Base-by-base conservation (phyloP, 2,113 vertebrate species). In the Gasterosteus nipponicus region DNA sequence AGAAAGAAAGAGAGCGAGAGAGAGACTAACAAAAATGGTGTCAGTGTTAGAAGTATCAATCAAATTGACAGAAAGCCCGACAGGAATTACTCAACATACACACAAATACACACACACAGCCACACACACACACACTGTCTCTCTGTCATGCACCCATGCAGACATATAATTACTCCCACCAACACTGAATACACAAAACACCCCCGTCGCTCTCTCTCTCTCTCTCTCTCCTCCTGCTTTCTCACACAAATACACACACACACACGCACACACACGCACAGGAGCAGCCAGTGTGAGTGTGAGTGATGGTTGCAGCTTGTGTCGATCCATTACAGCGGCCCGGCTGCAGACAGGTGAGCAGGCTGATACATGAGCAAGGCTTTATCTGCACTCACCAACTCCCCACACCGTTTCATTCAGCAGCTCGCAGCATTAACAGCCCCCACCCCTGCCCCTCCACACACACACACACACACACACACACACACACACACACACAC, bases 361-460 rank as follows among this genome's bases (percentile, higher is more conserved):
- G 89, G 86, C 91, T 92, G 91, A 92, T 92, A 91, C 91, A 92
- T 92, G 91, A 92, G 91, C 85, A 79, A 80, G 78, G 75, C 75
- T 91, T 92, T 92, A 92, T 92, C 91, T 92, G 88, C 87, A 56
- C 88, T 76, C 89, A 88, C 89, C 89, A 75, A 88, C 84, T 89
- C 88, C 86, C 81, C 68, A 59, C 62, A 29, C 79, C 73, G 82
- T 89, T 87, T 89, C 86, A 87, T 88, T 88, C 88, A 84, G 68
- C 67, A 2, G 57, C 82, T 87, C 60, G 38, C 81, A 51, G 68
- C 46, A 64, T 84, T 85, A 81, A 84, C 86, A 77, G 61, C 70
- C 80, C 49, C 78, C 46, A 12, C 47, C 44, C 35, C 57, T 49
- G 6, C 11, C 26, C 5, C 53, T 6, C 22, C n/a, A 42, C 14